Conservation (phyloP, 2,797 vertebrate genomes). For the Philypnodon macrostomus region DNA sequence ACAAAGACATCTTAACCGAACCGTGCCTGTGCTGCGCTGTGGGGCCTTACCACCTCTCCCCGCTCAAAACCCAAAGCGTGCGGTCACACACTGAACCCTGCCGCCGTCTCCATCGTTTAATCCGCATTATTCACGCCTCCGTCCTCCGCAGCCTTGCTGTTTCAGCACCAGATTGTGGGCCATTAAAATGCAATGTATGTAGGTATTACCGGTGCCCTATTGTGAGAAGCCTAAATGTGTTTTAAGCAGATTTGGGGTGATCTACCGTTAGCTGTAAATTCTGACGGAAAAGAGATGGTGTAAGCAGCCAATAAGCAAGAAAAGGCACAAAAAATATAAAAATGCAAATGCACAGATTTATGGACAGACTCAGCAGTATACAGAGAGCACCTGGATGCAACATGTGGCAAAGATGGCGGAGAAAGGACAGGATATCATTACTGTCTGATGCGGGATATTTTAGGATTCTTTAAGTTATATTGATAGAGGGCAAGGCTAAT, state of each 20-base stretch:
- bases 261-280: slow-evolving; percentile 24
- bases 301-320: slow-evolving; percentile 32
- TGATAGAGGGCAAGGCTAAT: background rate
- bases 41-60: slow-evolving; percentile 2
- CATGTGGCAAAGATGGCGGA: slow-evolving; percentile 12
- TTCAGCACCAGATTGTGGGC: slow-evolving; percentile 42
- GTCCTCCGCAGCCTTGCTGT: slow-evolving; percentile 39
- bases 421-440: slow-evolving; percentile 32
- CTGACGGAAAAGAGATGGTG: slow-evolving; percentile 12
- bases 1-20: too few species aligned
- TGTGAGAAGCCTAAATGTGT: slow-evolving; percentile 48
- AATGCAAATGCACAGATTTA: slow-evolving; percentile 32
- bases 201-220: slow-evolving; percentile 37
- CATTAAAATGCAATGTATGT: slow-evolving; percentile 55
- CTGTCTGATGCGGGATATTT: slow-evolving; percentile 1
- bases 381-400: slow-evolving; percentile 9
- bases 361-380: slow-evolving; percentile 9
- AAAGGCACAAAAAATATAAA: slow-evolving; percentile 20
- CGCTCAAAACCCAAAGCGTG: slow-evolving; percentile 31
- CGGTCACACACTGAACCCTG: slow-evolving; percentile 14
- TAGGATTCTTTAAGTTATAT: background rate
- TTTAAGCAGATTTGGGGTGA: slow-evolving; percentile 51
- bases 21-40: slow-evolving; percentile 22
- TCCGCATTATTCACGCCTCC: slow-evolving; percentile 56
- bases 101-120: slow-evolving; percentile 55